Conservation (phyloP, 2,113 vertebrate species). For the Noctilio leporinus region DNA sequence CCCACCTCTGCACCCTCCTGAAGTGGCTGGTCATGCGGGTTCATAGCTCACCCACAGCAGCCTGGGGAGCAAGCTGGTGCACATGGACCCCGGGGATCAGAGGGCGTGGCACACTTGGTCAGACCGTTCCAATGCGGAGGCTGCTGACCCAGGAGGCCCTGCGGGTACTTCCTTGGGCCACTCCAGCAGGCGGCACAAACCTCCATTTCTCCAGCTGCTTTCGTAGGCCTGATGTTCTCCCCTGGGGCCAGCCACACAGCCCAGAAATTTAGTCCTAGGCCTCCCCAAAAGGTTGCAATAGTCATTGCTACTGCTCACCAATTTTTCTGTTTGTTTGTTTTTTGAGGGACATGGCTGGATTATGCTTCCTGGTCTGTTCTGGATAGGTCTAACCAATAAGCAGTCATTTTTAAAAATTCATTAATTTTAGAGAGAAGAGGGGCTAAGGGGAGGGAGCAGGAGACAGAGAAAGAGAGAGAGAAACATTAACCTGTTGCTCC, state of each 20-base stretch:
- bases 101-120: background rate
- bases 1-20: background rate
- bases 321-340: background rate
- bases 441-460: too few species aligned
- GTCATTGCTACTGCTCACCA: too few species aligned
- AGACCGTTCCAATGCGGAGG: background rate
- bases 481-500: too few species aligned
- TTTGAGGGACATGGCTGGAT: background rate
- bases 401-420: too few species aligned
- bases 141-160: too few species aligned
- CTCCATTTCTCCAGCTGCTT: background rate
- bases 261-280: background rate
- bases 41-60: background rate
- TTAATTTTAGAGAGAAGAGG: too few species aligned
- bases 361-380: background rate
- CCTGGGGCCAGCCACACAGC: background rate
- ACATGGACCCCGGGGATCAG: background rate
- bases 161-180: too few species aligned
- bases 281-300: background rate
- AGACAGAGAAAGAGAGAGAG: too few species aligned
- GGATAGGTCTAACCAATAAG: background rate
- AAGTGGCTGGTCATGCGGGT: background rate
- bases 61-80: background rate
- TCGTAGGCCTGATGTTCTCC: background rate
- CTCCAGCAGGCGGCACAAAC: too few species aligned